These are phyloP conservation scores for Notolabrus celidotus DNA, from an alignment of 2,797 vertebrate genomes.

Conservation along the genomic window DNA sequence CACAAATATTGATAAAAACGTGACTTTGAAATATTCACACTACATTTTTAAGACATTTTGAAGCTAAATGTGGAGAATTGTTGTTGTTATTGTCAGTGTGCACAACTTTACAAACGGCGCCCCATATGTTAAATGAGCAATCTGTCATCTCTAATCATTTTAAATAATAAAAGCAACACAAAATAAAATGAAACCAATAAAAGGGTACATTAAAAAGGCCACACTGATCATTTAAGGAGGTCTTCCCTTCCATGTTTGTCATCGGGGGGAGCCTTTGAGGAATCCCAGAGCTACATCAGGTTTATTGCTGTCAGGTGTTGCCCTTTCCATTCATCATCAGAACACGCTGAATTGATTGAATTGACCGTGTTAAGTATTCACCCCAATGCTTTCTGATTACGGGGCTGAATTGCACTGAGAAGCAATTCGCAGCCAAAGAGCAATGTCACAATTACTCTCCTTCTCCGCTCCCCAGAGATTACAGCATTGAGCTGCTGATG, in stretches of 20 bases:
- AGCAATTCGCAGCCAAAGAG: constrained; percentile 71
- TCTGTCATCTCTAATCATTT: too few species aligned
- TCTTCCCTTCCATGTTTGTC: neutral
- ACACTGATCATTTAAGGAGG: neutral
- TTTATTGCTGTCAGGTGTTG: constrained; percentile 26
- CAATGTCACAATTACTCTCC: constrained; percentile 77
- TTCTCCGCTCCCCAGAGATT: constrained; percentile 58
- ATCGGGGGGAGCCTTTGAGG: neutral
- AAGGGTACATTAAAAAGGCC: too few species aligned
- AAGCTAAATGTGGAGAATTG: too few species aligned
- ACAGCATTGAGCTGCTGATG: constrained; percentile 76
- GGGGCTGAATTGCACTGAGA: constrained; percentile 63
- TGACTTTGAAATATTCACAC: too few species aligned
- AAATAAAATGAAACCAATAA: too few species aligned
- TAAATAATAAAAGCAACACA: too few species aligned
- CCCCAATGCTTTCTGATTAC: constrained; percentile 65
- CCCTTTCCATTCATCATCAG: constrained; percentile 60
- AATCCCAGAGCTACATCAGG: constrained; percentile 23
- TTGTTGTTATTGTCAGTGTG: too few species aligned
- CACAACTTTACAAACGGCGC: too few species aligned
- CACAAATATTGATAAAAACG: too few species aligned
- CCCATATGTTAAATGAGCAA: too few species aligned
- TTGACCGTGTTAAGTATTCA: constrained; percentile 60
- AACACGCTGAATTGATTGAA: constrained; percentile 51
- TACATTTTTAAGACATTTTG: too few species aligned